Percentiles rank a stretch among this genome's conserved stretches.
Conservation (phyloP, 2,888 invertebrate genomes). For the Byasa hedistus region DNA sequence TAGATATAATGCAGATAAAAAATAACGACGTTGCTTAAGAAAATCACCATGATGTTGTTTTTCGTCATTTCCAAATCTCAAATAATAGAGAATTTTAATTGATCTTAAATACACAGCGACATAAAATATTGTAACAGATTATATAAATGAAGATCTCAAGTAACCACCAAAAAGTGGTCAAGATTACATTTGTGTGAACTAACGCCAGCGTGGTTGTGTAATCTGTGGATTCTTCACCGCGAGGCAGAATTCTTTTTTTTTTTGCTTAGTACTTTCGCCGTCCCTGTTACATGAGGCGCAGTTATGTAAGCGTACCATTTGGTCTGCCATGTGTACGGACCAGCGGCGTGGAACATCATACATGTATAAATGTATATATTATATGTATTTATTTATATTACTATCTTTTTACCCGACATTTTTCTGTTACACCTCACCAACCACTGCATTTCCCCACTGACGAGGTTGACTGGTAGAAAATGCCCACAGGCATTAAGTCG, state of each 20-base stretch:
- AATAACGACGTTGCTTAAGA: too few relatives aligned
- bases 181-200: too few relatives aligned
- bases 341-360: slow-evolving; percentile 23
- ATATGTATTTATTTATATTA: too few relatives aligned
- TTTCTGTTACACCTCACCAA: too few relatives aligned
- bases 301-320: slow-evolving; percentile 20
- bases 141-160: background rate
- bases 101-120: background rate
- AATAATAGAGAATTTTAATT: background rate
- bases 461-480: too few relatives aligned
- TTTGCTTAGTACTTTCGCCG: slow-evolving; percentile 24
- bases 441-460: too few relatives aligned
- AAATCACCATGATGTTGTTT: too few relatives aligned
- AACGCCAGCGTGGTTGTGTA: background rate
- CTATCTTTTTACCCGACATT: too few relatives aligned
- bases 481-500: too few relatives aligned
- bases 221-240: slow-evolving; percentile 19
- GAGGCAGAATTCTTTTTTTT: slow-evolving; percentile 2
- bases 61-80: too few relatives aligned
- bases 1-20: too few relatives aligned
- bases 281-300: slow-evolving; percentile 21
- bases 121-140: background rate
- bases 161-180: background rate
- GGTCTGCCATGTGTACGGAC: slow-evolving; percentile 19
- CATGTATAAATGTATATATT: too few relatives aligned